A percentile compares a stretch with the other conserved stretches of the same genome.
phyloP scores from a whole-genome alignment of 2,888 invertebrate genomes.

The Tryphoninae sp. region DNA sequence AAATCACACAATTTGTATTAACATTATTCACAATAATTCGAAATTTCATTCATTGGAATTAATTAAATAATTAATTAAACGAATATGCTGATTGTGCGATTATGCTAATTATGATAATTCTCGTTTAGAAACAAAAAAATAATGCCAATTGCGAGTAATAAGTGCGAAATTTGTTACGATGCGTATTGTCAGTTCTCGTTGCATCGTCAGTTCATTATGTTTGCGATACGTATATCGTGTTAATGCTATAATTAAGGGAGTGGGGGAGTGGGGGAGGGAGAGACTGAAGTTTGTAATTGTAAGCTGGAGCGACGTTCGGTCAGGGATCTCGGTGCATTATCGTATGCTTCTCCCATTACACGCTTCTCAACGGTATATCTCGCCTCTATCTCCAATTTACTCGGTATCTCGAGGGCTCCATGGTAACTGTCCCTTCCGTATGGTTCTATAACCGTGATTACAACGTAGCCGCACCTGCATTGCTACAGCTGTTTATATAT shows the following conservation, averaged over 20 bases:
- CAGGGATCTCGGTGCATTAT: conserved; percentile 36
- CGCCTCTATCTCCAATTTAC: conserved; percentile 27
- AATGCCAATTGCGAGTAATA: not conserved
- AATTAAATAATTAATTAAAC: too few species aligned
- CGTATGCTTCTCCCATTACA: conserved; percentile 21
- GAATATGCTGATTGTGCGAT: too few species aligned
- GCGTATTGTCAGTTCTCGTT: conserved; percentile 1
- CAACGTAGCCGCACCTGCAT: conserved; percentile 24
- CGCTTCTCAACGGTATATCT: conserved; percentile 21
- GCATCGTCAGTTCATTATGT: not conserved
- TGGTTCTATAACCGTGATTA: conserved; percentile 21
- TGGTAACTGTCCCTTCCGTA: conserved; percentile 8
- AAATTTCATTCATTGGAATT: not conserved
- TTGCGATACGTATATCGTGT: conserved; percentile 8
- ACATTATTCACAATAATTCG: not conserved
- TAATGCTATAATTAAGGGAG: conserved; percentile 21
- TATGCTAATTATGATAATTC: too few species aligned
- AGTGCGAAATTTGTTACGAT: conserved; percentile 25
- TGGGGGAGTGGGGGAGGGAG: not conserved
- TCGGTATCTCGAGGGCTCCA: conserved; percentile 20
- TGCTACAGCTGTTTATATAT: conserved; percentile 26
- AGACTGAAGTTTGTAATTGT: conserved; percentile 26
- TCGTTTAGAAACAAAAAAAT: too few species aligned
- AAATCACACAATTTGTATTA: not conserved
- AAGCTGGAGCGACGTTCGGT: conserved; percentile 15